These are phyloP conservation scores for Eremophila alpestris DNA, from an alignment of 2,797 vertebrate genomes.

Conservation along the genomic window DNA sequence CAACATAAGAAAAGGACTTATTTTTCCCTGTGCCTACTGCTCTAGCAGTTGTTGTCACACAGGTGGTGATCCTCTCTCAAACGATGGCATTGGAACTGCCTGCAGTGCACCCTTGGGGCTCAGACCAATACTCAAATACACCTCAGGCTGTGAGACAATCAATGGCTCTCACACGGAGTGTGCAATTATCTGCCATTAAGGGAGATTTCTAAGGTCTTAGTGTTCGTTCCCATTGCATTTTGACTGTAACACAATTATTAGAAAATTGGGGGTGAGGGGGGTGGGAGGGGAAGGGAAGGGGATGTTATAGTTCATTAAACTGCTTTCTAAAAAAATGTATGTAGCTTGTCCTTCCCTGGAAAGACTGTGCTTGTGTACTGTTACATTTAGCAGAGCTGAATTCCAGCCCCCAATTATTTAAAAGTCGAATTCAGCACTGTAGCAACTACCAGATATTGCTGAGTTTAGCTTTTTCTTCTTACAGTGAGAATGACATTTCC, in stretches of 20 bases:
- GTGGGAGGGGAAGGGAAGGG: accelerated
- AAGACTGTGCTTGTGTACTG: background rate
- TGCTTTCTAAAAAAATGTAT: background rate
- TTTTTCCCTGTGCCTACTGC: background rate
- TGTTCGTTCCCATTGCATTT: background rate
- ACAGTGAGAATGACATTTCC: background rate
- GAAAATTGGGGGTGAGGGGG: accelerated
- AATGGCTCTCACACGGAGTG: background rate
- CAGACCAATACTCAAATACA: background rate
- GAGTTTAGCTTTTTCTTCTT: background rate
- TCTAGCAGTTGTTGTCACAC: background rate
- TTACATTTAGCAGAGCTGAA: background rate
- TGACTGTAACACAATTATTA: background rate
- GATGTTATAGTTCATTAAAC: background rate
- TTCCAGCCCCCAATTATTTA: background rate
- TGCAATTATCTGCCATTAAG: accelerated
- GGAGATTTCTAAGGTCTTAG: background rate
- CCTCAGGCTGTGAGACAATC: background rate
- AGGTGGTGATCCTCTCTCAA: background rate
- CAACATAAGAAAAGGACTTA: background rate
- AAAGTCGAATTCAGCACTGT: background rate
- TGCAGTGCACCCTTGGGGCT: background rate
- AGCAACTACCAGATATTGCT: background rate
- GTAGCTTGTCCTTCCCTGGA: background rate
- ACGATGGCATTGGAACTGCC: background rate